These are phyloP conservation scores for Polietes domitor DNA, from an alignment of 2,888 invertebrate species.

Conservation along the genomic window DNA sequence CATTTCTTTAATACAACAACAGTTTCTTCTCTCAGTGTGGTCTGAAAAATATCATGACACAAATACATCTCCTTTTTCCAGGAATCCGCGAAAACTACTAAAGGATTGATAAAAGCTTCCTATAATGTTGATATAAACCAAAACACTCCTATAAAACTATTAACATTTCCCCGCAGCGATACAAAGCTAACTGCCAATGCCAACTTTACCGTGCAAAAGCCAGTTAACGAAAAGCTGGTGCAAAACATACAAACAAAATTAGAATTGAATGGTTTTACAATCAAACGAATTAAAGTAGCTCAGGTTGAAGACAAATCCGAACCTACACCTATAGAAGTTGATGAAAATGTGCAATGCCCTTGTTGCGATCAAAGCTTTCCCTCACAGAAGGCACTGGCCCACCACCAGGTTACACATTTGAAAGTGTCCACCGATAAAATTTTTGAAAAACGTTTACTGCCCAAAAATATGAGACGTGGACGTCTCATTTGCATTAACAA, in stretches of 20 bases:
- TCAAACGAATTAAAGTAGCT: constrained; percentile 62
- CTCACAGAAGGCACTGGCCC: constrained; percentile 70
- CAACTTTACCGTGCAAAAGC: constrained; percentile 1
- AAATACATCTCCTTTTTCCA: constrained; percentile 34
- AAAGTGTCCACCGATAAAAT: constrained; percentile 69
- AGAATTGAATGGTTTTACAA: constrained; percentile 72
- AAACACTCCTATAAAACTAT: constrained; percentile 41
- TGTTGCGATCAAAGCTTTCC: constrained; percentile 69
- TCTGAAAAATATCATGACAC: no score
- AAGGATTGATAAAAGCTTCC: constrained; percentile 60
- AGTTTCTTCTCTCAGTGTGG: no score
- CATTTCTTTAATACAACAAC: no score
- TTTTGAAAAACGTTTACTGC: constrained; percentile 70
- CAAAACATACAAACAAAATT: constrained; percentile 71
- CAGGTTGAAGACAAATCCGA: background rate
- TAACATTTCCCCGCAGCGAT: constrained; percentile 12
- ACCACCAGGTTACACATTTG: constrained; percentile 75
- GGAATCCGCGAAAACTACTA: constrained; percentile 60
- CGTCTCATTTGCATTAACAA: constrained; percentile 71
- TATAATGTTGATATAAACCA: constrained; percentile 60
- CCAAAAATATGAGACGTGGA: constrained; percentile 71
- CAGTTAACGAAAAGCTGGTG: constrained; percentile 56
- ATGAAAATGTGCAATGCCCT: constrained; percentile 61
- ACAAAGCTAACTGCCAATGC: background rate
- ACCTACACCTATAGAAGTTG: background rate